A percentile compares a stretch with the other conserved stretches of the same genome.
Conservation (phyloP, 1,140 invertebrate species). For the Magallana angulata region DNA sequence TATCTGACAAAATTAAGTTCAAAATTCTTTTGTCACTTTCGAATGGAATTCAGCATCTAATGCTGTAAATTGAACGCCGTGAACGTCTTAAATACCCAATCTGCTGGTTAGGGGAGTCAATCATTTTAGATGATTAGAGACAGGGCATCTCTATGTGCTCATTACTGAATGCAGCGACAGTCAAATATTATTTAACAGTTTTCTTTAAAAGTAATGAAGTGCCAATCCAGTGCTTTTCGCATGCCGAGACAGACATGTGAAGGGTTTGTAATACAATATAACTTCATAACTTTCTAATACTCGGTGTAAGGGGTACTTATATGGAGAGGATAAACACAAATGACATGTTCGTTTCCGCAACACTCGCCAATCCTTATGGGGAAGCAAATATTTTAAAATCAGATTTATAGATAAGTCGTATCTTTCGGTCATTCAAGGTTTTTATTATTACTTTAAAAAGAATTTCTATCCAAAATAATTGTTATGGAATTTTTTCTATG, state of each 20-base stretch:
- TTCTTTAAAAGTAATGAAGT: not conserved
- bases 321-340: constrained; percentile 5
- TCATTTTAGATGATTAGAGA: constrained; percentile 32
- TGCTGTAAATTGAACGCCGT: constrained; percentile 21
- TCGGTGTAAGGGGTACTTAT: not conserved
- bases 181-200: constrained; percentile 26
- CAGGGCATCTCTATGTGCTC: not conserved
- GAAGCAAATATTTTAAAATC: not conserved
- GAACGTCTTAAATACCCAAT: constrained; percentile 23
- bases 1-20: constrained; percentile 36
- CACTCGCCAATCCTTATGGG: not conserved
- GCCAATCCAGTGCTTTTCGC: constrained; percentile 2
- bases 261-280: constrained; percentile 27
- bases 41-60: constrained; percentile 30
- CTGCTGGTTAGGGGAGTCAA: constrained; percentile 17
- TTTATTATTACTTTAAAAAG: no score
- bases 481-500: no score
- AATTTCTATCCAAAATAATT: no score
- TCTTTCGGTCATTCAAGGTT: no score
- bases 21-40: constrained; percentile 20
- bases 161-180: constrained; percentile 32
- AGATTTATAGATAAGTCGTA: no score
- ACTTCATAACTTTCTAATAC: constrained; percentile 13
- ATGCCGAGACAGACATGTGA: constrained; percentile 4
- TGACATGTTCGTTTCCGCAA: constrained; percentile 5